Conservation (phyloP, 2,113 vertebrate genomes). For the Cricetomys ansorgei region DNA sequence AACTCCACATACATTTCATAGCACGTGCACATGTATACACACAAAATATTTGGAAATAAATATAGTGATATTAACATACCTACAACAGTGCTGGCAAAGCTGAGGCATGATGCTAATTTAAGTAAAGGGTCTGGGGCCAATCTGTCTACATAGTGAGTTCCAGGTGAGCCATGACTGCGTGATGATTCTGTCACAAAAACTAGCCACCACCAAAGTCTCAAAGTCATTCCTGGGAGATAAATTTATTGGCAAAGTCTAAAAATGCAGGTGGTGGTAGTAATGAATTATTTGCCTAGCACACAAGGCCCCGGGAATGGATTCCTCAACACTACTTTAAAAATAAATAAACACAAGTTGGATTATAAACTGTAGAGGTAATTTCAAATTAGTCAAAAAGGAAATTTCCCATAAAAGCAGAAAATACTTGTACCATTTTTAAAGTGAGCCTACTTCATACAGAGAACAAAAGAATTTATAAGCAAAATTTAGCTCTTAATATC, state of each 20-base stretch:
- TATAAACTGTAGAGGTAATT: background rate
- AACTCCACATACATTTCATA: background rate
- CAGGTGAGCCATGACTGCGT: background rate
- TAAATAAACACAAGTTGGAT: background rate
- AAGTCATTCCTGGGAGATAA: background rate
- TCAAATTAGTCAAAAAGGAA: background rate
- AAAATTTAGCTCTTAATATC: background rate
- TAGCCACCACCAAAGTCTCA: background rate
- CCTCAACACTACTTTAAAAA: background rate
- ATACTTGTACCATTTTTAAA: background rate
- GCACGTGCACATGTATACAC: background rate
- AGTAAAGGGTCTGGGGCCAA: background rate
- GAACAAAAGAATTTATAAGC: conserved; percentile 20
- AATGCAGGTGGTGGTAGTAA: no score
- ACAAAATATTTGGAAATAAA: background rate
- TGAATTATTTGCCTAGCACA: background rate
- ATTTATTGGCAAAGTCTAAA: background rate
- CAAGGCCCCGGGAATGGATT: background rate
- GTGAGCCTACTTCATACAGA: background rate
- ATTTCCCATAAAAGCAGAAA: conserved; percentile 6
- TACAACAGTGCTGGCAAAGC: background rate
- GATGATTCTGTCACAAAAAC: background rate
- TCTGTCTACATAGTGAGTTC: background rate
- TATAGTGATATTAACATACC: background rate
- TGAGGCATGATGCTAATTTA: background rate